Evolutionary conservation across 2,113 vertebrate genomes (phyloP).

Genomic region (Etheostoma cragini): DNA sequence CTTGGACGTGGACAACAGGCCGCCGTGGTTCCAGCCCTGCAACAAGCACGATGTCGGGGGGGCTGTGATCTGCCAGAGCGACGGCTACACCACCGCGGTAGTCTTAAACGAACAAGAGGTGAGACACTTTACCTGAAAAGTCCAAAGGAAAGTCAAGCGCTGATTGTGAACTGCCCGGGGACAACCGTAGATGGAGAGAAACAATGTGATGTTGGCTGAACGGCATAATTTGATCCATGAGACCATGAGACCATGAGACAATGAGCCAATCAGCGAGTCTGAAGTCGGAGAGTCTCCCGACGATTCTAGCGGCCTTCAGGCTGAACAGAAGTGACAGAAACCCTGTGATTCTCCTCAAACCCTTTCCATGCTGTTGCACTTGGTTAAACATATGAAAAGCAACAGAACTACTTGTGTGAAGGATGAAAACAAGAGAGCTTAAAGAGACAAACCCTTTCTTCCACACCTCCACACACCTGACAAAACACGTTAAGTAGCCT

Average conservation of each 20-base stretch:
- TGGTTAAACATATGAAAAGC: no score
- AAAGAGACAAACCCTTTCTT: no score
- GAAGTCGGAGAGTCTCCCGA: no score
- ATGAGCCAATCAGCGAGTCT: no score
- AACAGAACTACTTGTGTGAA: no score
- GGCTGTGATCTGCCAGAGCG: constrained; percentile 75
- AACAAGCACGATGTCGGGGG: rapidly evolving
- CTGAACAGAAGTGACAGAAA: no score
- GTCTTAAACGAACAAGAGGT: constrained; percentile 77
- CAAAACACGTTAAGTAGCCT: neutral
- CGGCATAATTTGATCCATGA: no score
- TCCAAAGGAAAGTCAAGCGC: neutral
- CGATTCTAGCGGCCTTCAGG: no score
- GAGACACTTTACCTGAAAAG: neutral
- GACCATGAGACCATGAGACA: no score
- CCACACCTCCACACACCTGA: neutral
- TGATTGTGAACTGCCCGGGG: neutral
- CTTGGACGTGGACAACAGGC: constrained; percentile 82
- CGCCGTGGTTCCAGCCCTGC: constrained; percentile 90
- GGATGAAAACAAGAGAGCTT: no score
- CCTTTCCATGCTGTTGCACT: no score
- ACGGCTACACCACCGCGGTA: constrained; percentile 81
- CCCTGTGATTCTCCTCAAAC: no score
- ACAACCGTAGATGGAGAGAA: neutral
- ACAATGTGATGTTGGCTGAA: neutral